phyloP scores from a whole-genome alignment of 2,113 vertebrate genomes.

The Strix aluco region DNA sequence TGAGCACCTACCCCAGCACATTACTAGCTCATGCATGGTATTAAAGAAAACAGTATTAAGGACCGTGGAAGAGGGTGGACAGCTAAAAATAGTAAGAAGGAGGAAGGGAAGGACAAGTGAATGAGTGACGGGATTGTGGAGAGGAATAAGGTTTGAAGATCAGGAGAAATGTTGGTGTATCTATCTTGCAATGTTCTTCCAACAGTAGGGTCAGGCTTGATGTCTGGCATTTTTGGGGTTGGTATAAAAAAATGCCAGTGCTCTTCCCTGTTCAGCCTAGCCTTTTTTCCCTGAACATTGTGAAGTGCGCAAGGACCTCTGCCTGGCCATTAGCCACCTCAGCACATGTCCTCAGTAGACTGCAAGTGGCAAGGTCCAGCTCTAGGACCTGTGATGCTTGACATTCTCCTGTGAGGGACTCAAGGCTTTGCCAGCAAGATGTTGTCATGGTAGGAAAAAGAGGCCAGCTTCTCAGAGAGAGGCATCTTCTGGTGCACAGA shows the following conservation, averaged over 20 bases:
- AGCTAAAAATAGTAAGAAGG: not conserved
- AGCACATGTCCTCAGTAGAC: not conserved
- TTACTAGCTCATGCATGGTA: not conserved
- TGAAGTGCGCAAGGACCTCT: not conserved
- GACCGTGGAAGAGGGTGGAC: not conserved
- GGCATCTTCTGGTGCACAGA: not conserved
- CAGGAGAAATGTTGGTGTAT: not conserved
- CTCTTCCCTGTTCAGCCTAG: not conserved
- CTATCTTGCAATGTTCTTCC: not conserved
- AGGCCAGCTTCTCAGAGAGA: not conserved
- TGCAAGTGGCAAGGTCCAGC: not conserved
- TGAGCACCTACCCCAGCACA: not conserved
- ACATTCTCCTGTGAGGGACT: not conserved
- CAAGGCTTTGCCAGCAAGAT: not conserved
- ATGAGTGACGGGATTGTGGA: not conserved
- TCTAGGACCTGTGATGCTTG: not conserved
- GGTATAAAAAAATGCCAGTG: rapidly evolving
- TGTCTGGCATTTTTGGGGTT: not conserved
- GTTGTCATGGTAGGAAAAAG: not conserved
- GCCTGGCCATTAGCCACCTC: not conserved
- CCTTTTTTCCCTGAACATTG: not conserved
- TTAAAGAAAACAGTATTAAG: not conserved
- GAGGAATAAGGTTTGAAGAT: not conserved
- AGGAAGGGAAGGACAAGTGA: not conserved
- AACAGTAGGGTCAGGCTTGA: not conserved